phyloP scores from a whole-genome alignment of 1,140 invertebrate species.

The Artemia franciscana region DNA sequence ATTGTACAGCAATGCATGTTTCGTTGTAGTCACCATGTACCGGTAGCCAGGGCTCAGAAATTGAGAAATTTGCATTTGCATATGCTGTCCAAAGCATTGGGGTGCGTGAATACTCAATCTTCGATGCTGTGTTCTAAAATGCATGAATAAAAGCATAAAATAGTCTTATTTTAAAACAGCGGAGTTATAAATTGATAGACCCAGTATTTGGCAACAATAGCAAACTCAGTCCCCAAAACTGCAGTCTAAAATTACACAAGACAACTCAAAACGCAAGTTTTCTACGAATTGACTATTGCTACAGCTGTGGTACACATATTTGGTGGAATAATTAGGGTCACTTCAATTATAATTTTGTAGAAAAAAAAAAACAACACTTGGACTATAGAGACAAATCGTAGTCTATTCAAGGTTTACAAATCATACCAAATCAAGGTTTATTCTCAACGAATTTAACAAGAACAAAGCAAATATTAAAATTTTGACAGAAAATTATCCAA shows the following conservation, averaged over 20 bases:
- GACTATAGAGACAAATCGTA: not conserved
- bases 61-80: not conserved
- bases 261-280: too few relatives aligned
- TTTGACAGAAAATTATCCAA: not conserved
- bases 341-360: not conserved
- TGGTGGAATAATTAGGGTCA: too few relatives aligned
- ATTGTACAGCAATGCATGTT: not conserved
- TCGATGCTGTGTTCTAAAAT: too few relatives aligned
- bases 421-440: too few relatives aligned
- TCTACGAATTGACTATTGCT: too few relatives aligned
- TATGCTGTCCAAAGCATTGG: not conserved
- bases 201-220: too few relatives aligned
- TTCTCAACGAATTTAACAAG: not conserved
- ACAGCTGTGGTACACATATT: too few relatives aligned
- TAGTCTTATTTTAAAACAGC: too few relatives aligned
- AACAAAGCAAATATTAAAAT: not conserved
- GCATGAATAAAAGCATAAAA: too few relatives aligned
- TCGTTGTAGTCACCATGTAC: not conserved
- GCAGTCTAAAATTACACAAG: too few relatives aligned
- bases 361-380: not conserved
- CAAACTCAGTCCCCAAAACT: too few relatives aligned
- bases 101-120: not conserved
- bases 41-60: not conserved
- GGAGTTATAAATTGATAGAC: too few relatives aligned
- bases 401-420: not conserved